Conservation (phyloP, 2,113 vertebrate genomes). For the Orientallactaga bullata region DNA sequence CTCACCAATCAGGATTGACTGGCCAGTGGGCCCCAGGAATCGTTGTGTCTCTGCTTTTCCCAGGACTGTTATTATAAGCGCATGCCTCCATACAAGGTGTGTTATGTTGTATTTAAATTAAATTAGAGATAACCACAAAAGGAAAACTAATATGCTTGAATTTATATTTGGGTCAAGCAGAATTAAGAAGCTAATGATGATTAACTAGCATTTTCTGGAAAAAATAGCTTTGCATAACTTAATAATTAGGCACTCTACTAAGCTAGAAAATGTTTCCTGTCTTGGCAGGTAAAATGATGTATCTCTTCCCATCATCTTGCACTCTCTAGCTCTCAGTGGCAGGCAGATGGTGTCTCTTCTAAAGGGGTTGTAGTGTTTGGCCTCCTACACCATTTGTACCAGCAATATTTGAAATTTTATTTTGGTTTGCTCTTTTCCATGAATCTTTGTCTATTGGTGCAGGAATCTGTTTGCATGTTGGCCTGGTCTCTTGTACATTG, state of each 20-base stretch:
- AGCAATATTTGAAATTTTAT: background rate
- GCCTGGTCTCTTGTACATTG: background rate
- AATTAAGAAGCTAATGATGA: background rate
- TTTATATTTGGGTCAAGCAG: slow-evolving; percentile 13
- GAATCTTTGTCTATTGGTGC: background rate
- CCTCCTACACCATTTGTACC: background rate
- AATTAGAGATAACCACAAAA: background rate
- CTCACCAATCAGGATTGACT: background rate
- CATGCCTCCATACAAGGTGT: too few species aligned
- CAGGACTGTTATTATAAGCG: background rate
- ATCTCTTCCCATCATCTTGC: background rate
- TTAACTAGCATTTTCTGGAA: background rate
- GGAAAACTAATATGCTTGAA: background rate
- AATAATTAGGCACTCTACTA: background rate
- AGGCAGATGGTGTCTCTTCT: background rate
- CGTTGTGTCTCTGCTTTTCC: too few species aligned
- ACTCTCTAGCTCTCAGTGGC: background rate
- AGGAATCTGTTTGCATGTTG: background rate
- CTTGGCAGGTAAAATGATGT: background rate
- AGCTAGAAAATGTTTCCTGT: background rate
- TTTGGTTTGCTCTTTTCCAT: background rate
- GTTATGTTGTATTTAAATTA: background rate
- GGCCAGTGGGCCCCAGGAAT: background rate
- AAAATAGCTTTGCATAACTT: background rate
- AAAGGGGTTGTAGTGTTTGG: rapidly evolving